These are phyloP conservation scores for Trichogramma dendrolimi DNA, from an alignment of 2,888 invertebrate genomes.

Conservation along the genomic window DNA sequence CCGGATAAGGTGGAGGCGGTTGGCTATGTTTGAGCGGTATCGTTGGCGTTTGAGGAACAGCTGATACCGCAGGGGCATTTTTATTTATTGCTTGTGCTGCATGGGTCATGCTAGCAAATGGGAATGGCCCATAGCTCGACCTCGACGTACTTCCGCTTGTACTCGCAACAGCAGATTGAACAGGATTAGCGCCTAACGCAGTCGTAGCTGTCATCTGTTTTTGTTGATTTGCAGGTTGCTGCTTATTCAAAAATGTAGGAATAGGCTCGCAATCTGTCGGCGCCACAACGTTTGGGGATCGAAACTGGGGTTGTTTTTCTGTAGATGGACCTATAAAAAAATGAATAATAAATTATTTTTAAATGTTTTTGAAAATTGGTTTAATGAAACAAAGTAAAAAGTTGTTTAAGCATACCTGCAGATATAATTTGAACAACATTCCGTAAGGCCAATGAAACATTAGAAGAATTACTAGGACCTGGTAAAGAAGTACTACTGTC, in stretches of 20 bases:
- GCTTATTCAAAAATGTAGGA: conserved; percentile 42
- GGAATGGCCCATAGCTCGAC: conserved; percentile 64
- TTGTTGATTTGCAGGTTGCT: conserved; percentile 27
- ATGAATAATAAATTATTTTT: conserved; percentile 5
- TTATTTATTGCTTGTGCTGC: conserved; percentile 76
- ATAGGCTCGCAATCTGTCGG: conserved; percentile 72
- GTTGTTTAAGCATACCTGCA: conserved; percentile 37
- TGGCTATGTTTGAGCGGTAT: conserved; percentile 40
- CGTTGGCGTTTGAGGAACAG: conserved; percentile 28
- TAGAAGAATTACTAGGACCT: conserved; percentile 47
- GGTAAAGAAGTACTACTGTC: conserved; percentile 44
- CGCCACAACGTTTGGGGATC: conserved; percentile 84
- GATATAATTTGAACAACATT: conserved; percentile 50
- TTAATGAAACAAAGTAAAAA: background rate
- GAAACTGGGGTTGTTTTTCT: conserved; percentile 58
- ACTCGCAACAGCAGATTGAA: conserved; percentile 43
- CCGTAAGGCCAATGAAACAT: conserved; percentile 44
- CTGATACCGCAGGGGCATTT: conserved; percentile 38
- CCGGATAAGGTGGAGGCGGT: conserved; percentile 54
- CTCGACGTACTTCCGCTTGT: conserved; percentile 47
- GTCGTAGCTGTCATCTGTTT: conserved; percentile 36
- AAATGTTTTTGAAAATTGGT: conserved; percentile 1
- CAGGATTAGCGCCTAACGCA: conserved; percentile 39
- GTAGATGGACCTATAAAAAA: conserved; percentile 41
- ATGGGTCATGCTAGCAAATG: conserved; percentile 89